These are phyloP conservation scores for Hydra vulgaris DNA, from an alignment of 30 jellyfish, hydroid and myxozoan genomes.

Conservation along the genomic window DNA sequence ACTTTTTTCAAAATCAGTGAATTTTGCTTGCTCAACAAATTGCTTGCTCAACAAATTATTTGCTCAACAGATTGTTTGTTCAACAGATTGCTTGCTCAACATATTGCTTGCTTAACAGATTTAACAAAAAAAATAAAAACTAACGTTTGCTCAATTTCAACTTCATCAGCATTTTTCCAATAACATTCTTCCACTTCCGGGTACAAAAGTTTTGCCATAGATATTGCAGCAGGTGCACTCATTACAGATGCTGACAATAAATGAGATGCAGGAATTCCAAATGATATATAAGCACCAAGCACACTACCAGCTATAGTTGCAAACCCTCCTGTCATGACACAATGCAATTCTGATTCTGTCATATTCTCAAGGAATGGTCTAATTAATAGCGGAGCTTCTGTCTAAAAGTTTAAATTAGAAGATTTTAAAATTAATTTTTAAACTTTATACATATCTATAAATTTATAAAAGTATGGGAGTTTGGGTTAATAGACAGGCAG, in stretches of 20 bases:
- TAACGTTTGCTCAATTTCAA: slow-evolving; percentile 49
- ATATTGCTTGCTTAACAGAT: too few species aligned
- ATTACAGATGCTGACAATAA: slow-evolving; percentile 82
- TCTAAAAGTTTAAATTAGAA: slow-evolving; percentile 45
- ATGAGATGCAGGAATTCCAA: slow-evolving; percentile 87
- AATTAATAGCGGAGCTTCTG: slow-evolving; percentile 83
- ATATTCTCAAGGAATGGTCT: slow-evolving; percentile 74
- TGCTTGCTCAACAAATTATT: too few species aligned
- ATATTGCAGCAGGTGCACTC: slow-evolving; percentile 98
- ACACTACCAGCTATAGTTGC: slow-evolving; percentile 96
- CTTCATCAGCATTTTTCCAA: slow-evolving; percentile 36
- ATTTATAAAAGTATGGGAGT: too few species aligned
- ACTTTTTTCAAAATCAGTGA: too few species aligned
- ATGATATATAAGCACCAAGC: slow-evolving; percentile 59
- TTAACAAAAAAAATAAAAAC: too few species aligned
- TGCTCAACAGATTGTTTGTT: too few species aligned
- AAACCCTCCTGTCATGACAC: slow-evolving; percentile 92
- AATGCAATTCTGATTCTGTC: slow-evolving; percentile 74
- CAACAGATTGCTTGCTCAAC: too few species aligned
- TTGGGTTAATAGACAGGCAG: too few species aligned
- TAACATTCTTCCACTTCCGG: slow-evolving; percentile 70
- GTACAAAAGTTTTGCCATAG: slow-evolving; percentile 79
- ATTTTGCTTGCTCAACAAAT: too few species aligned
- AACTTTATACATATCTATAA: neutral
- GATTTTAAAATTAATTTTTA: too few species aligned